These are phyloP conservation scores for Drosophila bunnanda DNA, from an alignment of 2,888 invertebrate genomes.

Conservation along the genomic window DNA sequence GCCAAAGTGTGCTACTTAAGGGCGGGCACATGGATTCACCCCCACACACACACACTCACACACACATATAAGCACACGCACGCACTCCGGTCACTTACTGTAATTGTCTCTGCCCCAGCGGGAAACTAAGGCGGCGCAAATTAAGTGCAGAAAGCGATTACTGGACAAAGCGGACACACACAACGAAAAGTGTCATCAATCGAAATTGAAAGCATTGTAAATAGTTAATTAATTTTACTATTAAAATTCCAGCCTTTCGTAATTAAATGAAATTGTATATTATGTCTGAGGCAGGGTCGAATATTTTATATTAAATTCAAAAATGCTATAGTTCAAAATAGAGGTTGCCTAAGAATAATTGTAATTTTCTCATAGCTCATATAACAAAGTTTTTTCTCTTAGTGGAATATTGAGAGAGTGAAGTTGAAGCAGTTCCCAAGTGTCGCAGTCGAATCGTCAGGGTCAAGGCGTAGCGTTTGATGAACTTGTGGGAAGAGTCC, in stretches of 20 bases:
- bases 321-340: too few species aligned
- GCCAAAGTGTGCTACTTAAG: conserved; percentile 65
- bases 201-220: neutral
- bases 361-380: too few species aligned
- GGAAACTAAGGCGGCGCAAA: conserved; percentile 53
- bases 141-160: conserved; percentile 76
- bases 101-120: conserved; percentile 64
- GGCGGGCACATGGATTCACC: conserved; percentile 15
- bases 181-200: neutral
- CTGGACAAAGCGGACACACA: conserved; percentile 20
- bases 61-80: conserved; percentile 14
- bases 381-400: neutral
- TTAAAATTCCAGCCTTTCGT: neutral
- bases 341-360: too few species aligned
- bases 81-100: conserved; percentile 70
- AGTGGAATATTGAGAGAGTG: conserved; percentile 7
- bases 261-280: neutral
- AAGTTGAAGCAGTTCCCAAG: conserved; percentile 18
- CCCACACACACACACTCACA: conserved; percentile 41
- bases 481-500: conserved; percentile 48
- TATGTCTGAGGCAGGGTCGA: neutral
- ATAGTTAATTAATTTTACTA: neutral
- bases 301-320: too few species aligned
- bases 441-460: conserved; percentile 37
- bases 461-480: conserved; percentile 67